Conservation (phyloP, 2,113 vertebrate genomes). For the Zosterops pallidus region DNA sequence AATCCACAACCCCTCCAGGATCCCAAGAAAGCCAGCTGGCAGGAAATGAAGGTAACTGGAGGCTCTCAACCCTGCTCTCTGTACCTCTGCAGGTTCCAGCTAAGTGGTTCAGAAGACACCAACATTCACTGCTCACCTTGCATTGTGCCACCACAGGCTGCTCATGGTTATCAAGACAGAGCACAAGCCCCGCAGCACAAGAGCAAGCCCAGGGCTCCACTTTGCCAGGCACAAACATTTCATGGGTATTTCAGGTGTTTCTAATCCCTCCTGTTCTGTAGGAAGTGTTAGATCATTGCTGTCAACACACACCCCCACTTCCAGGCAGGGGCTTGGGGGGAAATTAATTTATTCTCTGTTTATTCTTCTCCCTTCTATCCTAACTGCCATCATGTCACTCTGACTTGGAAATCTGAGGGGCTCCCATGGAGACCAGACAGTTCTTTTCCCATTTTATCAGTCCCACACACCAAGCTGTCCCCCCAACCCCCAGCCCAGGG, state of each 20-base stretch:
- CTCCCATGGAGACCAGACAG: neutral
- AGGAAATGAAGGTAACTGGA: neutral
- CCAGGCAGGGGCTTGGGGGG: neutral
- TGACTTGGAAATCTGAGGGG: neutral
- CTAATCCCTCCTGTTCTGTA: neutral
- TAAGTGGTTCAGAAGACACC: neutral
- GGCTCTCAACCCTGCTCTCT: rapidly evolving
- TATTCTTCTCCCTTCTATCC: neutral
- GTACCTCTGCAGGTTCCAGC: neutral
- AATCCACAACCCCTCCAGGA: neutral
- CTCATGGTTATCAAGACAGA: neutral
- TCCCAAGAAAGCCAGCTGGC: neutral
- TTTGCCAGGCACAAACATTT: neutral
- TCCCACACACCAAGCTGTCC: neutral
- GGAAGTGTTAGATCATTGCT: neutral
- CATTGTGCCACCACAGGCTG: neutral
- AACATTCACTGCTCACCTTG: neutral
- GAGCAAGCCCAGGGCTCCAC: neutral
- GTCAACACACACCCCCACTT: neutral
- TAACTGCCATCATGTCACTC: neutral
- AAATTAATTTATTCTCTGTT: neutral
- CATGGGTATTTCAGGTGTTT: neutral
- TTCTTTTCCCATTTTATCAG: neutral
- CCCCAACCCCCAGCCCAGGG: neutral
- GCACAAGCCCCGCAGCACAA: neutral